These are phyloP conservation scores for Nibea coibor DNA, from an alignment of 2,113 vertebrate species.

Conservation along the genomic window DNA sequence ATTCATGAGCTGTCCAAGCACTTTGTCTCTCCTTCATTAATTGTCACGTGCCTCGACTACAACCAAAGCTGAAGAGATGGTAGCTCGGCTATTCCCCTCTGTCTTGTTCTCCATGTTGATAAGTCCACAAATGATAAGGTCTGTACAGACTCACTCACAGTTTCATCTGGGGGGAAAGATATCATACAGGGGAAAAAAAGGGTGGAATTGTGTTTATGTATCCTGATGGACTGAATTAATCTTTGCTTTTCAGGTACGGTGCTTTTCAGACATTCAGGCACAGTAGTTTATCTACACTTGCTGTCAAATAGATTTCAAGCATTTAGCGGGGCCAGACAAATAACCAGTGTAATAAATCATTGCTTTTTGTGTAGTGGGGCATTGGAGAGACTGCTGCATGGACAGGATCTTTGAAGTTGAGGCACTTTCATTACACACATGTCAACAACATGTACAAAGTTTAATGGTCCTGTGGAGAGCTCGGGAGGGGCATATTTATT, in stretches of 20 bases:
- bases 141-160: conserved; percentile 1
- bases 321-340: conserved; percentile 75
- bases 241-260: conserved; percentile 74
- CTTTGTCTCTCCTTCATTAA: conserved; percentile 77
- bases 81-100: conserved; percentile 22
- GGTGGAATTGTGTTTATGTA: conserved; percentile 46
- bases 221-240: conserved; percentile 76
- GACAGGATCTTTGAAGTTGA: conserved; percentile 74
- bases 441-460: conserved; percentile 77
- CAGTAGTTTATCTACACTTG: conserved; percentile 70
- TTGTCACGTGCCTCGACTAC: conserved; percentile 73
- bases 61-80: conserved; percentile 35
- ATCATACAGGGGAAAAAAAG: not conserved
- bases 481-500: conserved; percentile 29
- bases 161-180: conserved; percentile 25
- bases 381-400: conserved; percentile 47
- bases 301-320: conserved; percentile 73
- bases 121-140: conserved; percentile 54
- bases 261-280: conserved; percentile 63
- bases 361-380: conserved; percentile 57
- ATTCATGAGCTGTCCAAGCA: conserved; percentile 76
- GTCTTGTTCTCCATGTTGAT: conserved; percentile 40
- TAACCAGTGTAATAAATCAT: conserved; percentile 78
- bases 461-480: conserved; percentile 69
- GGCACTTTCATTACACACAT: conserved; percentile 79